Evolutionary conservation across 2,888 invertebrate species (phyloP).

Genomic region (Melinopterus prodromus): DNA sequence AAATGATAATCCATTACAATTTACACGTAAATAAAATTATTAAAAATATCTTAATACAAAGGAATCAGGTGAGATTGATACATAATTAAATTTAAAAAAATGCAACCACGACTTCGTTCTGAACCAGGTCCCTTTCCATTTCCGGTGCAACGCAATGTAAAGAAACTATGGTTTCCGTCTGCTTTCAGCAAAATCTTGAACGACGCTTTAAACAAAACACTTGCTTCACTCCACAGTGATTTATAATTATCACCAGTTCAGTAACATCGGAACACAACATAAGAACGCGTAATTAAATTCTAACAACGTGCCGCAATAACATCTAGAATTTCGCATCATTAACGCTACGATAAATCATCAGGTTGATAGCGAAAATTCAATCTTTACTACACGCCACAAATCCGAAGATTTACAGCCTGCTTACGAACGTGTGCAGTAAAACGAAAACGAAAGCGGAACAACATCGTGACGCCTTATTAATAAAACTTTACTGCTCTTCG

Average conservation of each 20-base stretch:
- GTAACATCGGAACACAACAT: background rate
- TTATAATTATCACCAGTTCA: background rate
- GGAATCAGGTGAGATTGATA: too few species aligned
- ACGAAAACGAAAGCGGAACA: constrained; percentile 4
- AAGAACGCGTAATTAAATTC: background rate
- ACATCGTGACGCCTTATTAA: background rate
- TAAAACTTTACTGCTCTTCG: background rate
- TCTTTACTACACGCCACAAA: background rate
- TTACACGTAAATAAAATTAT: too few species aligned
- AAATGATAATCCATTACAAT: too few species aligned
- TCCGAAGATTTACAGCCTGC: background rate
- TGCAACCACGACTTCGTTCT: too few species aligned
- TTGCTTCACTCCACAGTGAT: background rate
- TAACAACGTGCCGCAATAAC: background rate
- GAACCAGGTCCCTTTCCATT: too few species aligned
- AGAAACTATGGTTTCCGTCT: background rate
- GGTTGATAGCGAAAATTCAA: constrained; percentile 4
- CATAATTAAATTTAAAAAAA: too few species aligned
- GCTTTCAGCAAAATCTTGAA: background rate
- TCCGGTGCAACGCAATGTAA: too few species aligned
- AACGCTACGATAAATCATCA: background rate
- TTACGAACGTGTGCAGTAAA: constrained; percentile 4
- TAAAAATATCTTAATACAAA: too few species aligned
- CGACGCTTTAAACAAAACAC: background rate
- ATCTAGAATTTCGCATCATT: background rate